Percentiles rank a stretch among this genome's conserved stretches.
These are phyloP conservation scores for Oryctolagus cuniculus DNA, from an alignment of 2,113 vertebrate species.

Conservation along the genomic window DNA sequence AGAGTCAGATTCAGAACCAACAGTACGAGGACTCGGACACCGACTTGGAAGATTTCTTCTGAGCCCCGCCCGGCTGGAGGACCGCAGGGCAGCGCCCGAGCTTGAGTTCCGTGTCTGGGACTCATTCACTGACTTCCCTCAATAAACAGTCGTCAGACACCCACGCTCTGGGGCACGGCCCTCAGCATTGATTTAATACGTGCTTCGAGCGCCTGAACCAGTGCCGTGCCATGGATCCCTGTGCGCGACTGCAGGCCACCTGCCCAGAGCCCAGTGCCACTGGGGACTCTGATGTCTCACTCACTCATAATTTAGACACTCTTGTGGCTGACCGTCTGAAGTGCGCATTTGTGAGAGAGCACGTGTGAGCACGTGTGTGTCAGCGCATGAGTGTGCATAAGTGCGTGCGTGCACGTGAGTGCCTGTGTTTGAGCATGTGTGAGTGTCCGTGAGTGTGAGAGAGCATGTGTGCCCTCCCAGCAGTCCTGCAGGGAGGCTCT, in stretches of 20 bases:
- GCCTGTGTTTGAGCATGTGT: too few relatives aligned
- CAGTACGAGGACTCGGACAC: conserved; percentile 75
- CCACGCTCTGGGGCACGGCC: background rate
- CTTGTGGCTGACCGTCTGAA: accelerated
- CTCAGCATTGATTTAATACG: too few relatives aligned
- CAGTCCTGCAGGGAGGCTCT: accelerated
- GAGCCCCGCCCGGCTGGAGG: accelerated
- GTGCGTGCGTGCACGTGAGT: too few relatives aligned
- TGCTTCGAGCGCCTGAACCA: too few relatives aligned
- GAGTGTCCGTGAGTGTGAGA: too few relatives aligned
- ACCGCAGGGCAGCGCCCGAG: accelerated
- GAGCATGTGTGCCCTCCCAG: background rate
- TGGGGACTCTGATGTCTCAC: too few relatives aligned
- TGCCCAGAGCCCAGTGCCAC: background rate
- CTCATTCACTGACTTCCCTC: background rate
- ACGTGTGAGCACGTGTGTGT: too few relatives aligned
- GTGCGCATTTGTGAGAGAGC: background rate
- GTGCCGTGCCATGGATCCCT: accelerated
- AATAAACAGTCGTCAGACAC: conserved; percentile 70
- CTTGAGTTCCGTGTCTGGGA: background rate
- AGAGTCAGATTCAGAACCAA: conserved; percentile 96
- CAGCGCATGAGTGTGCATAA: too few relatives aligned
- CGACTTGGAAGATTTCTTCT: conserved; percentile 91
- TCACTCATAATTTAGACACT: background rate
- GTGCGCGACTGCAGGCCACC: accelerated